phyloP scores from a whole-genome alignment of 2,797 vertebrate species.

The Tenualosa thibaudeaui region DNA sequence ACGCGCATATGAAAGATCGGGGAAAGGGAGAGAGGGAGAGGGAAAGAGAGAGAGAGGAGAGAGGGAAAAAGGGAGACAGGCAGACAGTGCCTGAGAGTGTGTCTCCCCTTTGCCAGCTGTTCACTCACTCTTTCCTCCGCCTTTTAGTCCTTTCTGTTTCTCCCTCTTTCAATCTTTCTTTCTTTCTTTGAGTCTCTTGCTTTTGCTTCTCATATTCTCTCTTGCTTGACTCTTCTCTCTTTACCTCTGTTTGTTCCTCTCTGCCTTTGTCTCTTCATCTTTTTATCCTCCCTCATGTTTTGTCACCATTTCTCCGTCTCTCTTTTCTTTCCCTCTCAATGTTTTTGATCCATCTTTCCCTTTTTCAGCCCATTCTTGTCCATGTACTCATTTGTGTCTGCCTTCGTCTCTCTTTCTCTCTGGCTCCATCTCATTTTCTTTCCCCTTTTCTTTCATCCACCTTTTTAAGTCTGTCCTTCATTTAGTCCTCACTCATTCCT shows the following conservation, averaged over 20 bases:
- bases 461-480: background rate
- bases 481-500: background rate
- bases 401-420: background rate
- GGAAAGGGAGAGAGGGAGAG: background rate
- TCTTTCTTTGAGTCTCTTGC: background rate
- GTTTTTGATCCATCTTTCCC: background rate
- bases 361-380: background rate
- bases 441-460: background rate
- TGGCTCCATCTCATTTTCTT: too few species aligned
- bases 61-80: background rate
- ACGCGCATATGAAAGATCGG: background rate
- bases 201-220: background rate
- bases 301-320: background rate
- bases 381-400: conserved; percentile 12
- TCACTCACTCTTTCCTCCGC: background rate
- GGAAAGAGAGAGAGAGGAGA: background rate
- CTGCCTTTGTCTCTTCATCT: background rate
- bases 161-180: background rate
- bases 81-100: background rate
- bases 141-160: background rate
- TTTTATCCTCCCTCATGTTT: background rate
- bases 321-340: background rate
- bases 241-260: background rate
- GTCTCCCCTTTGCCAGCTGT: conserved; percentile 21
- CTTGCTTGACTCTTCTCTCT: background rate